A percentile compares a stretch with the other conserved stretches of the same genome.
Evolutionary conservation across 2,113 vertebrate genomes (phyloP).

Genomic region (Erinaceus europaeus): DNA sequence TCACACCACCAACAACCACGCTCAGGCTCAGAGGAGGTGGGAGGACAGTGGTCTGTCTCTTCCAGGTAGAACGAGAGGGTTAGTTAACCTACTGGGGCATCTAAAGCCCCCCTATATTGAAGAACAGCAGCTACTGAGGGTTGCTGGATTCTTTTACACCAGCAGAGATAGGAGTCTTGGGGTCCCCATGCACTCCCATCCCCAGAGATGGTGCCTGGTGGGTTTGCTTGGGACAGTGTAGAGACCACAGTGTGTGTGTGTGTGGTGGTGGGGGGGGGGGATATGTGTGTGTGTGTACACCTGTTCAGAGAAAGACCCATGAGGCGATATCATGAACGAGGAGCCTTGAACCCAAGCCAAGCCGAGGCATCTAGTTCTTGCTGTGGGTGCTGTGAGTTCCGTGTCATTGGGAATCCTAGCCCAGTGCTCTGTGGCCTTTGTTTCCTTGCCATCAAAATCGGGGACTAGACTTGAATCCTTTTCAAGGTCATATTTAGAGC

Average conservation of each 20-base stretch:
- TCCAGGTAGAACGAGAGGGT: not conserved
- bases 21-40: not conserved
- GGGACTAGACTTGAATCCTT: not conserved
- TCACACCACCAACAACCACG: not conserved
- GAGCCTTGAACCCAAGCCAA: not conserved
- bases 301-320: not conserved
- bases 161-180: not conserved
- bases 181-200: not conserved
- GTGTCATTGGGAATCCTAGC: not conserved
- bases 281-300: not conserved
- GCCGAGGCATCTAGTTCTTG: not conserved
- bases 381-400: not conserved
- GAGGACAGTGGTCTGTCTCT: not conserved
- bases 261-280: not conserved
- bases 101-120: not conserved
- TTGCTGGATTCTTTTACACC: no score
- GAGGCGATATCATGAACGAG: no score
- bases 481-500: not conserved
- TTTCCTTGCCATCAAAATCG: slow-evolving; percentile 16
- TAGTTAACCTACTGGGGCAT: not conserved
- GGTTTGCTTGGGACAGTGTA: not conserved
- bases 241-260: not conserved
- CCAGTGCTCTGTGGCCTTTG: not conserved
- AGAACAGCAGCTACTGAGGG: not conserved
- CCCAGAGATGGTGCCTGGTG: not conserved